Base-by-base conservation (phyloP, 2,888 invertebrate species). In the Drosophila aldrichi region DNA sequence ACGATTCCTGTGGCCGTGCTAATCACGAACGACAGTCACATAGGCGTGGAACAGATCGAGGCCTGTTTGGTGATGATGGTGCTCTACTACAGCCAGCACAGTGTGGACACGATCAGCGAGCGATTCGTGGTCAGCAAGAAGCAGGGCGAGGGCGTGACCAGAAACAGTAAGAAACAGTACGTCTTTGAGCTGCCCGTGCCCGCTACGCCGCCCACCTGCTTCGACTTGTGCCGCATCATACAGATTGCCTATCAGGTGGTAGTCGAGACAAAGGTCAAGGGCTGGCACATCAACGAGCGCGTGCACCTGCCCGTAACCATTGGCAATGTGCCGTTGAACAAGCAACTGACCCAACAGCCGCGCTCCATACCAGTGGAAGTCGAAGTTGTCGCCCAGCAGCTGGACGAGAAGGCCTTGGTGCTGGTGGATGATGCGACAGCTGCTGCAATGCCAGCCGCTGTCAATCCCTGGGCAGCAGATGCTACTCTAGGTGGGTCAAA, bases 21-120 rank as follows among this genome's bases (percentile, higher is more conserved):
- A 73, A 92, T 95, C 0, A 94, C 94, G 75, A 96, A 96, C 91
- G 93, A 93, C 38, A 95, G 95, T 20, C 93, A 93, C 51, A 91
- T 94, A 14, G 87, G 88, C 16, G 93, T 95, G 16, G 79, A 82
- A 44, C 85, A 87, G 49, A 74, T 92, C 0, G 80, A 77, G 29
- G 79, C 85, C 5, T 76, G 77, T 4, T 51, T 92, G 20, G 72
- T 85, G 4, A 92, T 92, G 92, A 43, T 83, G 8, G 81, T 90
- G 1, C 77, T 76, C n/a, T 80, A 87, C 43, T 89, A 86, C 36
- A 87, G 90, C 52, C 81, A 88, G 49, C 36, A 49, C 3, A 38
- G 29, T 3, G 68, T 71, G 8, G 56, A 74, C 6, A 82, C 84
- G 2, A 82, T 69, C 52, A 77, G 70, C 9, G 90, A 92, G 64